Evolutionary conservation across 2,888 invertebrate species (phyloP).

Genomic region (Lasioglossum malachurum): DNA sequence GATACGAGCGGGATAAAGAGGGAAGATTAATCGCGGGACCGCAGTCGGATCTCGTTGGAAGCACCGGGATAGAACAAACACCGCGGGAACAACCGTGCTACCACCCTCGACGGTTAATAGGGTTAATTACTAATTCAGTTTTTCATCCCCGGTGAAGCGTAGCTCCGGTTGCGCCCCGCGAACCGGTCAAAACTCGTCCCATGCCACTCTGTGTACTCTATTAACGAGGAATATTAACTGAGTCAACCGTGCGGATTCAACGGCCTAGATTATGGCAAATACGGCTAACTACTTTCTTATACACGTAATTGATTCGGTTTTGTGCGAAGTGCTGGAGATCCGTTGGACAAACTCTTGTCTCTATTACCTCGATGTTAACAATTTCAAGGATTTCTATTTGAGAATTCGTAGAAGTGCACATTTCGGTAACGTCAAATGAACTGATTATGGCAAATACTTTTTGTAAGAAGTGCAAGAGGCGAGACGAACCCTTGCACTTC

Average conservation of each 20-base stretch:
- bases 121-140: conserved; percentile 44
- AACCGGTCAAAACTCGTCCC: not conserved
- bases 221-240: conserved; percentile 2
- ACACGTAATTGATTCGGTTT: not conserved
- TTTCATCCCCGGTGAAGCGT: not conserved
- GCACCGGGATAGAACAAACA: conserved; percentile 34
- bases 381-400: not conserved
- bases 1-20: conserved; percentile 36
- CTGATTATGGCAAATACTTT: too few relatives aligned
- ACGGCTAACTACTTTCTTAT: not conserved
- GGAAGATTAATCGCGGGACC: conserved; percentile 54
- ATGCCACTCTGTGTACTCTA: not conserved
- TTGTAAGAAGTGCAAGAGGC: not conserved
- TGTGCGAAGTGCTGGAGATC: not conserved
- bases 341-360: not conserved
- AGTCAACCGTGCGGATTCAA: not conserved
- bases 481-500: too few relatives aligned
- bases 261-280: not conserved
- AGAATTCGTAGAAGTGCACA: not conserved
- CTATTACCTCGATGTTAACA: not conserved
- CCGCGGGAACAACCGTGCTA: conserved; percentile 21
- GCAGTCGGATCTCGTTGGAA: conserved; percentile 38
- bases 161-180: not conserved
- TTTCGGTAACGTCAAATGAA: not conserved
- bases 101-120: not conserved